These are phyloP conservation scores for Ophioninae sp. DNA, from an alignment of 2,888 invertebrate species.

Conservation along the genomic window DNA sequence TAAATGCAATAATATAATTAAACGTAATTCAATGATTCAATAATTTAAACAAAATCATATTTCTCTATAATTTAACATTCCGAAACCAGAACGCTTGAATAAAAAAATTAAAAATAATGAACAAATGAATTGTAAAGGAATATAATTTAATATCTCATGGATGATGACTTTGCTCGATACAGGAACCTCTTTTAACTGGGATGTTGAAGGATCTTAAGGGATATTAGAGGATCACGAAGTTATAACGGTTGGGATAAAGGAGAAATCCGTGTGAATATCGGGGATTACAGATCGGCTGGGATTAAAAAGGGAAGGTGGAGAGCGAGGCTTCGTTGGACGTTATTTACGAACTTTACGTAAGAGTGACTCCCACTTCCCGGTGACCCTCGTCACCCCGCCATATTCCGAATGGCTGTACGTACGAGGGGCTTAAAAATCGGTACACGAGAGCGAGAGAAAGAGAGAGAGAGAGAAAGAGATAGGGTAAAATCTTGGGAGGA, in stretches of 20 bases:
- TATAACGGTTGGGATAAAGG: not conserved
- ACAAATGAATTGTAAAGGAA: no score
- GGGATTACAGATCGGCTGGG: not conserved
- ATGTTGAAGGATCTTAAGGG: no score
- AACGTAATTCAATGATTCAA: no score
- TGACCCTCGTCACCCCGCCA: conserved; percentile 3
- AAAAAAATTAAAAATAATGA: no score
- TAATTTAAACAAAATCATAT: no score
- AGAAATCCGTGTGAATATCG: not conserved
- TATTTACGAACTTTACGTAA: not conserved
- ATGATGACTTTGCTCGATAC: no score
- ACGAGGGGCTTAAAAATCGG: not conserved
- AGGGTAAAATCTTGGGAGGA: conserved; percentile 25
- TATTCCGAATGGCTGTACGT: not conserved
- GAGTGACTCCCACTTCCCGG: conserved; percentile 14
- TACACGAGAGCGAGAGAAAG: conserved; percentile 1
- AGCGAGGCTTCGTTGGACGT: not conserved
- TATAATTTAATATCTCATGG: no score
- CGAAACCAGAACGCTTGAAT: no score
- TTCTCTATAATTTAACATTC: no score
- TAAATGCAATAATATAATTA: no score
- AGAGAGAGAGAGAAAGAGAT: conserved; percentile 1
- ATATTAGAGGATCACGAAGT: no score
- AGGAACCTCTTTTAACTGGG: no score
- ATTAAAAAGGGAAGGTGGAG: conserved; percentile 3